Evolutionary conservation across 2,888 invertebrate species (phyloP).

Genomic region (Tiliacea aurago): DNA sequence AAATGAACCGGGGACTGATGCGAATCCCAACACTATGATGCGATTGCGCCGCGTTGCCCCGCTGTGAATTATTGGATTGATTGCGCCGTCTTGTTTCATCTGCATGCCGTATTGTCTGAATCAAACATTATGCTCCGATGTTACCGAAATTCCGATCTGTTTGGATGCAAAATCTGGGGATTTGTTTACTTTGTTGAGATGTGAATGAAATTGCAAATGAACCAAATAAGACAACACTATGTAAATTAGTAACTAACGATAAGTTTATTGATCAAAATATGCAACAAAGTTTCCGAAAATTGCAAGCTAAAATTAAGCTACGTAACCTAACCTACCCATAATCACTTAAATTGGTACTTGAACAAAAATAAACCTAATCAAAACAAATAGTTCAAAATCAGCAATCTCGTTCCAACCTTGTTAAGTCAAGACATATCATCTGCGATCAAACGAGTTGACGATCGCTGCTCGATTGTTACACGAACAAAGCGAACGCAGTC

Average conservation of each 20-base stretch:
- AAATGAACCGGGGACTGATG: constrained; percentile 81
- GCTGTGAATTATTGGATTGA: constrained; percentile 68
- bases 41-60: constrained; percentile 64
- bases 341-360: constrained; percentile 6
- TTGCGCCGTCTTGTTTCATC: constrained; percentile 69
- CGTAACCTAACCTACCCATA: neutral
- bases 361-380: constrained; percentile 21
- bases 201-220: neutral
- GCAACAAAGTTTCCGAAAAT: neutral
- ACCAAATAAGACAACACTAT: neutral
- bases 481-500: constrained; percentile 45
- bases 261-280: constrained; percentile 2
- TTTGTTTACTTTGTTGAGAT: neutral
- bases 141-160: constrained; percentile 30
- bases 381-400: constrained; percentile 40
- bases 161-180: neutral
- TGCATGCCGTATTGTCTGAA: constrained; percentile 53
- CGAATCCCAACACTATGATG: constrained; percentile 74
- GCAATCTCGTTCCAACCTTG: constrained; percentile 33
- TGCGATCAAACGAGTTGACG: constrained; percentile 44
- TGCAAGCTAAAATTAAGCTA: neutral
- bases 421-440: constrained; percentile 51
- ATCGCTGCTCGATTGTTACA: constrained; percentile 40
- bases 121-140: constrained; percentile 48
- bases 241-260: neutral